phyloP scores from a whole-genome alignment of 2,113 vertebrate species.

The Petromus typicus region DNA sequence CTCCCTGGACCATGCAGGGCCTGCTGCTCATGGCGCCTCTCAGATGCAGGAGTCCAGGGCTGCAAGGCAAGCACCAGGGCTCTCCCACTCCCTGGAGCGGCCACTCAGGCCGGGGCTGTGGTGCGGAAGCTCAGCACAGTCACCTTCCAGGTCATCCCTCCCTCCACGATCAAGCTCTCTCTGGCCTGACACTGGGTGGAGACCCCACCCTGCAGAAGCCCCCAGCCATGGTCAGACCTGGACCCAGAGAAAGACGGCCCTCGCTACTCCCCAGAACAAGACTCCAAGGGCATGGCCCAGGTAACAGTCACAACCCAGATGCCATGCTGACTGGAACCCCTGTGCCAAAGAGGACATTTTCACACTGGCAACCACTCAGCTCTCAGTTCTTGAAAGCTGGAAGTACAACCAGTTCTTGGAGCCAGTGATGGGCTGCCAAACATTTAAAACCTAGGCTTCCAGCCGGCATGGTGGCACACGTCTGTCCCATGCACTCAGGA shows the following conservation, averaged over 20 bases:
- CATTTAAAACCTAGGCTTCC: background rate
- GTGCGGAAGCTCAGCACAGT: too few relatives aligned
- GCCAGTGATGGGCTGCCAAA: too few relatives aligned
- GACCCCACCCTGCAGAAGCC: background rate
- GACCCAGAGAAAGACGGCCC: too few relatives aligned
- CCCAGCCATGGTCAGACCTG: background rate
- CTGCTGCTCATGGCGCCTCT: too few relatives aligned
- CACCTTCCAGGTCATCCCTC: too few relatives aligned
- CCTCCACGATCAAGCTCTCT: background rate
- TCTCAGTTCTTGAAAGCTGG: background rate
- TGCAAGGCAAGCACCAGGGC: too few relatives aligned
- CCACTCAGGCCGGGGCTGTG: too few relatives aligned
- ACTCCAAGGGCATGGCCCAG: background rate
- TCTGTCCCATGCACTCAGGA: background rate
- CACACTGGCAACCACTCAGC: too few relatives aligned
- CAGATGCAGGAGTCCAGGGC: too few relatives aligned
- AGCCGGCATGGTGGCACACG: background rate
- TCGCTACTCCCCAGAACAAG: too few relatives aligned
- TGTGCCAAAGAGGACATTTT: background rate
- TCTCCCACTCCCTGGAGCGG: too few relatives aligned
- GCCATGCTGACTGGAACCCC: background rate
- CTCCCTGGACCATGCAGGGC: too few relatives aligned
- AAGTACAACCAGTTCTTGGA: background rate
- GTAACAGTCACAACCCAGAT: background rate
- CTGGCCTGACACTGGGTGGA: fast-evolving